Conservation (phyloP, 2,888 invertebrate species). For the Oscheius onirici region DNA sequence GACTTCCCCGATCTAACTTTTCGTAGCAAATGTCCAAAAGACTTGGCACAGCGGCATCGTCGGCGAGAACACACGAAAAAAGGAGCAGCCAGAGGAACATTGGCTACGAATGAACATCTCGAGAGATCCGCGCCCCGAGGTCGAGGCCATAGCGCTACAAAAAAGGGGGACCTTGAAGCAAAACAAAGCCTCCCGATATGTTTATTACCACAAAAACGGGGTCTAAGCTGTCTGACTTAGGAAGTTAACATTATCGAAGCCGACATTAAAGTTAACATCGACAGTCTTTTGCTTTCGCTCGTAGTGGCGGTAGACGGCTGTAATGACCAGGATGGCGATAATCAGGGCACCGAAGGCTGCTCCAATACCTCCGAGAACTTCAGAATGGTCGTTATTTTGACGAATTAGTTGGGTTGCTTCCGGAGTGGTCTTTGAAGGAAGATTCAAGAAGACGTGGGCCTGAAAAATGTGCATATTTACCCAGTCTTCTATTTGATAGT, state of each 20-base stretch:
- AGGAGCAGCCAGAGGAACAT: constrained; percentile 4
- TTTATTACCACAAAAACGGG: background rate
- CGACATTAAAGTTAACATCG: background rate
- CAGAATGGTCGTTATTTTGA: background rate
- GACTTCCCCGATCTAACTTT: background rate
- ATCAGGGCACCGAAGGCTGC: background rate
- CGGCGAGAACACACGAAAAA: background rate
- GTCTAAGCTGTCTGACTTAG: background rate
- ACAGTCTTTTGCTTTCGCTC: background rate
- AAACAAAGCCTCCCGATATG: background rate
- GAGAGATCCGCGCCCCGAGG: constrained; percentile 14
- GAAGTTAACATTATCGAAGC: constrained; percentile 19
- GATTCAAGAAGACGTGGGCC: constrained; percentile 1
- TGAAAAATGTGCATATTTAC: no score
- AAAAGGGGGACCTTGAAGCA: background rate
- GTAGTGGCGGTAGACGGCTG: background rate
- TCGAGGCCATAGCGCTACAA: constrained; percentile 5
- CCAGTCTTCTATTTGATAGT: no score
- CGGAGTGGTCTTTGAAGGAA: background rate
- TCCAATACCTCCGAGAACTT: constrained; percentile 2
- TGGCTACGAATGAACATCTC: background rate
- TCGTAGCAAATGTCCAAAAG: constrained; percentile 5
- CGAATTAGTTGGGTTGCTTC: background rate
- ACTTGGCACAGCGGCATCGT: background rate
- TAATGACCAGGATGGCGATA: background rate